Evolutionary conservation across 2,113 vertebrate genomes (phyloP), one percentile per base, ranked within the genome.

Genomic region (Hepsetus odoe): DNA sequence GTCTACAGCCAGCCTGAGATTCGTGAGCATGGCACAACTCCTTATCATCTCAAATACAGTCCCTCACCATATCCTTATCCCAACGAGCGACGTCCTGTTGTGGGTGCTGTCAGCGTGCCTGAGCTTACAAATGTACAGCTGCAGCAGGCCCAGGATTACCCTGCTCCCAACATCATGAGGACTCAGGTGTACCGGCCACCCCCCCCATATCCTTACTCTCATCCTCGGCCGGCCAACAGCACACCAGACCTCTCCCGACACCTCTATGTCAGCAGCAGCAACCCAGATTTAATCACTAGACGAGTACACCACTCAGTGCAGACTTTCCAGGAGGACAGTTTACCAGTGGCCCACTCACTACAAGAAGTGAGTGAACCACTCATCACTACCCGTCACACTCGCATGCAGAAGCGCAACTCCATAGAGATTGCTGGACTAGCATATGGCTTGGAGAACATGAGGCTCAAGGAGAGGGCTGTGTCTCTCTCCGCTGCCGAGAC

Each of bases 1-100:
- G 98, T 97, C 73, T 99, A 98, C 89, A 99, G 98, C 86, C 98
- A 99, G 61, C 98, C 98, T 0, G 98, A 99, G 85, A 99, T 99
- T 66, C 91, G 97, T 13, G 96, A 98, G 75, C 95, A 96, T 0
- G 92, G 93, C 51, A 77, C 93, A 86, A 20, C 94, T 55, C 96
- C 94, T 83, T 95, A 93, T 64, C 95, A 92, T 55, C 89, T 97
- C 28, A 97, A 94, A 86, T 97, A 95, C 89, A 93, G 96, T 82
- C 96, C 94, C 6, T 93, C 93, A 0, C 94, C 95, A 0, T 98
- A 97, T 80, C 95, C 95, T 9, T 94, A 97, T 74, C 94, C 95
- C 0, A 90, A 90, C 0, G 96, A 98, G 80, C 87, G 95, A 68
- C 92, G 97, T 51, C 94, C 95, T 0, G 98, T 98, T 33, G 94